These are phyloP conservation scores for Coracopsis vasa DNA, from an alignment of 2,113 vertebrate genomes.

Conservation along the genomic window DNA sequence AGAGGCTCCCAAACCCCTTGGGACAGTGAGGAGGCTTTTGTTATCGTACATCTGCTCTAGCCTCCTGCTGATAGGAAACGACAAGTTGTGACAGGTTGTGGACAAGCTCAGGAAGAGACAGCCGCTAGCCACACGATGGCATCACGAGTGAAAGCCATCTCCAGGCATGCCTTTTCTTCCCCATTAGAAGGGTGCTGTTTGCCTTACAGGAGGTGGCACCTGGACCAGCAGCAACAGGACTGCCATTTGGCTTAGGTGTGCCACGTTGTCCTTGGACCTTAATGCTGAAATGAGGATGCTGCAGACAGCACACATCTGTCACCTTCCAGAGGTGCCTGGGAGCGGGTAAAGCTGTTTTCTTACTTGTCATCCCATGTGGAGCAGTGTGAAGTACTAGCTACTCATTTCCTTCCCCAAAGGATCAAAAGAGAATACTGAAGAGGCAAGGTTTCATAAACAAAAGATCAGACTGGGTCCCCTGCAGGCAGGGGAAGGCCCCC, in stretches of 20 bases:
- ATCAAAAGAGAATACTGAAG: neutral
- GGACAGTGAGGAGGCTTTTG: neutral
- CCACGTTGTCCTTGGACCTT: neutral
- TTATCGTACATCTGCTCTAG: constrained; percentile 7
- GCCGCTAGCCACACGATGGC: neutral
- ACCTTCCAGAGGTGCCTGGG: neutral
- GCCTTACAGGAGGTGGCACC: neutral
- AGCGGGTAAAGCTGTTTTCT: neutral
- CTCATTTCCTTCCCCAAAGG: neutral
- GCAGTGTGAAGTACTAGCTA: neutral
- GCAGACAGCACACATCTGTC: neutral
- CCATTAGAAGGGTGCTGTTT: neutral
- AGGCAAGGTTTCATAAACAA: neutral
- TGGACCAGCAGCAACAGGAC: neutral
- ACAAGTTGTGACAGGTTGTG: neutral
- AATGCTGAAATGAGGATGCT: neutral
- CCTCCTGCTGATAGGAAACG: neutral
- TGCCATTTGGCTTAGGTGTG: neutral
- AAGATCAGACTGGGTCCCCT: neutral
- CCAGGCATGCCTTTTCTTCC: neutral
- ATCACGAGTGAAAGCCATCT: neutral
- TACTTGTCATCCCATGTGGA: neutral
- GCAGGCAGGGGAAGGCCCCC: neutral
- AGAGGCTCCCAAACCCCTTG: neutral
- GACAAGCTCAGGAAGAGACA: neutral